Percentiles rank a stretch among this genome's conserved stretches.
These are phyloP conservation scores for Channa argus DNA, from an alignment of 2,113 vertebrate species.

Conservation along the genomic window DNA sequence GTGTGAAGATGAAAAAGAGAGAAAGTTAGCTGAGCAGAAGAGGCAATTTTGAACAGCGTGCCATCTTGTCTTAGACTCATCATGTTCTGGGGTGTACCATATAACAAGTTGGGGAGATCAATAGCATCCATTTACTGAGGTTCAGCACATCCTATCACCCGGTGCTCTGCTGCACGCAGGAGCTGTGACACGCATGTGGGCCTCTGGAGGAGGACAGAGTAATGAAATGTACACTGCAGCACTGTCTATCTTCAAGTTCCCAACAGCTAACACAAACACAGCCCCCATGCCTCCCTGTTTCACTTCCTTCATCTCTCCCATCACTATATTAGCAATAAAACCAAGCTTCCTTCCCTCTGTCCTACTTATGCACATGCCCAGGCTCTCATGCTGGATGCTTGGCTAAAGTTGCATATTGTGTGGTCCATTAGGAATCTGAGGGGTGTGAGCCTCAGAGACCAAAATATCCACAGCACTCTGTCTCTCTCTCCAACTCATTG, in stretches of 20 bases:
- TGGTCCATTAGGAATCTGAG: slow-evolving; percentile 63
- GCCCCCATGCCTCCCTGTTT: slow-evolving; percentile 36
- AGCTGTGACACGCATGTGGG: slow-evolving; percentile 64
- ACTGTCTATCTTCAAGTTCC: slow-evolving; percentile 45
- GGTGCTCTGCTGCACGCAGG: slow-evolving; percentile 61
- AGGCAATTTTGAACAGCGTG: slow-evolving; percentile 60
- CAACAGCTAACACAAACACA: slow-evolving; percentile 70
- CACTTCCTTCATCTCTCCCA: slow-evolving; percentile 39
- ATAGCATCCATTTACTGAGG: slow-evolving; percentile 79
- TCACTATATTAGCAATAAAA: no score
- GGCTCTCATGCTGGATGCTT: slow-evolving; percentile 47
- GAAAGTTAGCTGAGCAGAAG: slow-evolving; percentile 65
- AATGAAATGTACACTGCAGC: slow-evolving; percentile 81
- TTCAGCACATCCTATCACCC: slow-evolving; percentile 79
- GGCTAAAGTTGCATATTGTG: slow-evolving; percentile 61
- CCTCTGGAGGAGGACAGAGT: slow-evolving; percentile 71
- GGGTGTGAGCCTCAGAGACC: slow-evolving; percentile 53
- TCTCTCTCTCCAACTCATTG: slow-evolving; percentile 65
- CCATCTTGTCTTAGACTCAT: slow-evolving; percentile 66
- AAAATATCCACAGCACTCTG: slow-evolving; percentile 70
- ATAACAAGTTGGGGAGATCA: slow-evolving; percentile 82
- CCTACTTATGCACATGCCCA: slow-evolving; percentile 6
- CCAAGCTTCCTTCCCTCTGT: neutral
- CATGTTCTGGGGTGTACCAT: slow-evolving; percentile 64
- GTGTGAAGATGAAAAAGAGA: slow-evolving; percentile 54